Conservation (phyloP, 1,140 invertebrate genomes). For the Orius laevigatus region DNA sequence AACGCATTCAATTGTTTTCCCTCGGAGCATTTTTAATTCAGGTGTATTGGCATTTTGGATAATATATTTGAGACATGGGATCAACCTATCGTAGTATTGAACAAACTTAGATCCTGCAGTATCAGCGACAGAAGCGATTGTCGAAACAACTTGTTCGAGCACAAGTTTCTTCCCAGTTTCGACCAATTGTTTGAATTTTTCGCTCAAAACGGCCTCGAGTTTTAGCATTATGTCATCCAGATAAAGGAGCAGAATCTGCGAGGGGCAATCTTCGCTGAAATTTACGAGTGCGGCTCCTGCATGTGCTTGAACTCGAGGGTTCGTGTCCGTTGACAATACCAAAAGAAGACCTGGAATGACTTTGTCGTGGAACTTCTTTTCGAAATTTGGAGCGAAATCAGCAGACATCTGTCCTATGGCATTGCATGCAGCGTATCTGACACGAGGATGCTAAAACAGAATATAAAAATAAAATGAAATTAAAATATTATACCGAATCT, state of each 20-base stretch:
- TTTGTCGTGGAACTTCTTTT: constrained; percentile 94
- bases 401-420: constrained; percentile 98
- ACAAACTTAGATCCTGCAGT: constrained; percentile 93
- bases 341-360: constrained; percentile 80
- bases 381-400: constrained; percentile 91
- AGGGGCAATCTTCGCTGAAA: constrained; percentile 97
- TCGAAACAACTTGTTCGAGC: constrained; percentile 92
- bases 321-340: constrained; percentile 76
- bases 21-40: constrained; percentile 77
- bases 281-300: constrained; percentile 89
- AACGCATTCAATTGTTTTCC: constrained; percentile 96
- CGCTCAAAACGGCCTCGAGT: constrained; percentile 74
- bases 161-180: constrained; percentile 91
- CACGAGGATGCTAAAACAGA: constrained; percentile 61
- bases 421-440: constrained; percentile 94
- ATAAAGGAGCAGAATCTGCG: constrained; percentile 80
- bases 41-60: constrained; percentile 81
- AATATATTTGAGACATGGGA: constrained; percentile 95
- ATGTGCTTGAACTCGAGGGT: constrained; percentile 87
- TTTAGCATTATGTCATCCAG: constrained; percentile 81
- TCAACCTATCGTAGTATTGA: constrained; percentile 54
- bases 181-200: constrained; percentile 82
- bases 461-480: constrained; percentile 40
- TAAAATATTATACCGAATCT: constrained; percentile 49
- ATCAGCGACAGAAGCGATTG: constrained; percentile 97